Evolutionary conservation across 1,140 invertebrate genomes (phyloP), one percentile per base, ranked within the genome.

Genomic region (Macrobrachium rosenbergii): DNA sequence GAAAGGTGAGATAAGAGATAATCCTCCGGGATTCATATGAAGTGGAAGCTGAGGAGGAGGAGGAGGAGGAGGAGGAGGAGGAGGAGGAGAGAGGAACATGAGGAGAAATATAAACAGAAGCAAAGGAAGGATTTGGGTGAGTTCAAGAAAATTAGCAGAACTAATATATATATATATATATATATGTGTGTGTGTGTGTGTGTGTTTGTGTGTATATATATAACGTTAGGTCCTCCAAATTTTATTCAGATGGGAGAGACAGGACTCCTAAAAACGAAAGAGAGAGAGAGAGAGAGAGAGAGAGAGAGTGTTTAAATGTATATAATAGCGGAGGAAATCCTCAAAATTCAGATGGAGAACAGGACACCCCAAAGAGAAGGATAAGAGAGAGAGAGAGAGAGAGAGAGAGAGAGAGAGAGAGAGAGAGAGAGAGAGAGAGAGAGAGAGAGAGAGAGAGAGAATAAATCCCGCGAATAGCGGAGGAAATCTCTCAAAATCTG

Each of bases 221-320:
- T n/a, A n/a, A n/a, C n/a, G n/a, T n/a, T n/a, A n/a, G n/a, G n/a
- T n/a, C n/a, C n/a, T n/a, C n/a, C n/a, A n/a, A n/a, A n/a, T n/a
- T n/a, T n/a, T n/a, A n/a, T 21, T n/a, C n/a, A 21, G 23, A 21
- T n/a, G 63, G 23, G 63, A 67, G 63, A 67, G 63, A 67, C 19
- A 67, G 63, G 23, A 21, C 19, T 17, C 19, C 19, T n/a, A 21
- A 67, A 21, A 67, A 21, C 19, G 63, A 67, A 21, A 67, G 63
- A 67, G 63, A 67, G 63, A 67, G 63, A 67, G 63, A 67, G 63
- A 67, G 63, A 67, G 63, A 67, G 63, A 67, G 63, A 67, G 63
- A 67, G 63, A 67, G 63, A 67, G 63, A 67, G 63, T n/a, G 63
- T n/a, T 17, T n/a, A 21, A 67, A 21, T n/a, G 63, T 12, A 63